These are phyloP conservation scores for Morelia viridis DNA, from an alignment of 2,797 vertebrate genomes.

Conservation along the genomic window DNA sequence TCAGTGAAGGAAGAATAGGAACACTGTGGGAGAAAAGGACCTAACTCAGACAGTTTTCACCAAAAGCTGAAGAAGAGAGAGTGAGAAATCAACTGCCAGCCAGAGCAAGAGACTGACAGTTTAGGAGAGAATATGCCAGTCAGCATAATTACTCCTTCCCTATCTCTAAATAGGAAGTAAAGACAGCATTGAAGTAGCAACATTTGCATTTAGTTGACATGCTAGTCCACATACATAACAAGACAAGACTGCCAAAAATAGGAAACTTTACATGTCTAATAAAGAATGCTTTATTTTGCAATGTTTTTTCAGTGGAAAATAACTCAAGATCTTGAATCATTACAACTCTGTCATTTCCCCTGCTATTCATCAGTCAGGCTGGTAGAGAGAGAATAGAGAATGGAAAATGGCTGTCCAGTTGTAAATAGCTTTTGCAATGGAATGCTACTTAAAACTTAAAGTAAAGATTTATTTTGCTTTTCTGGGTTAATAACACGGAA, in stretches of 20 bases:
- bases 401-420: background rate
- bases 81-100: background rate
- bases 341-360: background rate
- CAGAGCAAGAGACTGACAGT: background rate
- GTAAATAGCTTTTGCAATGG: background rate
- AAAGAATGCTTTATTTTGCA: background rate
- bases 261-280: background rate
- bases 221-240: background rate
- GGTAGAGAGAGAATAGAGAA: background rate
- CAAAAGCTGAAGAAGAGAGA: background rate
- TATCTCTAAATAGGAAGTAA: background rate
- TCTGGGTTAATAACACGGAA: background rate
- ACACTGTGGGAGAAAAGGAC: background rate
- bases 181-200: background rate
- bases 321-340: background rate
- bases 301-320: background rate
- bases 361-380: background rate
- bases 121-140: background rate
- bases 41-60: background rate
- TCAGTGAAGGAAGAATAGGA: background rate
- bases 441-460: background rate
- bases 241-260: background rate
- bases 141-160: background rate
- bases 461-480: background rate
- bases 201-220: background rate